phyloP scores from a whole-genome alignment of 2,797 vertebrate species.

The Poeciliopsis paucimaculata region DNA sequence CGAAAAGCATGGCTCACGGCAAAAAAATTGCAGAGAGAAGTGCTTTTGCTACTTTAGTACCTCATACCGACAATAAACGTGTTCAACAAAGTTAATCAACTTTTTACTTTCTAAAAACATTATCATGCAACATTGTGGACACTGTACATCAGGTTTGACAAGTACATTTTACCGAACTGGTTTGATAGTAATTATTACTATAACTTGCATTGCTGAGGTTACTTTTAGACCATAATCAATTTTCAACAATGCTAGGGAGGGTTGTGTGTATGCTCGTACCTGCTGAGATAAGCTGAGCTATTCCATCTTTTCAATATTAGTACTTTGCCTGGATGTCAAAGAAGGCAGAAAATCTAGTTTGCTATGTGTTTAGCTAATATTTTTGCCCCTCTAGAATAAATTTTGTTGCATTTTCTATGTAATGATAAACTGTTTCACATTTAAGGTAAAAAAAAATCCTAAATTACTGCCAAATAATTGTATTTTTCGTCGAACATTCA shows the following conservation, averaged over 20 bases:
- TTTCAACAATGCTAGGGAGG: not conserved
- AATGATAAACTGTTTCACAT: not conserved
- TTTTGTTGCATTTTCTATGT: conserved; percentile 4
- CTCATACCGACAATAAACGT: conserved; percentile 8
- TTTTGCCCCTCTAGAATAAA: not conserved
- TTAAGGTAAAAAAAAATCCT: conserved; percentile 8
- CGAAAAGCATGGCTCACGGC: conserved; percentile 31
- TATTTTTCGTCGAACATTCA: not conserved
- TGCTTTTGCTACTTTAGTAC: conserved; percentile 10
- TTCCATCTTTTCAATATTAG: conserved; percentile 28
- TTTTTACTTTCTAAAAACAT: conserved; percentile 14
- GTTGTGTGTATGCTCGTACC: conserved; percentile 15
- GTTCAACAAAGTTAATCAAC: conserved; percentile 17
- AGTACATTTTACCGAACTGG: not conserved
- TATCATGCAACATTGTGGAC: not conserved
- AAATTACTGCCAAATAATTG: conserved; percentile 3
- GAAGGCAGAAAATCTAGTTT: conserved; percentile 27
- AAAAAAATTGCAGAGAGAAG: conserved; percentile 24
- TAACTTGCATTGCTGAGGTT: conserved; percentile 1
- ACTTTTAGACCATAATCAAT: conserved; percentile 11
- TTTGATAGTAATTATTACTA: conserved; percentile 26
- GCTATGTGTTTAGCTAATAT: conserved; percentile 4
- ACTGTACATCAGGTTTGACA: conserved; percentile 16
- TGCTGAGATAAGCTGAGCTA: not conserved
- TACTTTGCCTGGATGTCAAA: conserved; percentile 39